phyloP scores from a whole-genome alignment of 2,797 vertebrate genomes.

The Acrossocheilus fasciatus region DNA sequence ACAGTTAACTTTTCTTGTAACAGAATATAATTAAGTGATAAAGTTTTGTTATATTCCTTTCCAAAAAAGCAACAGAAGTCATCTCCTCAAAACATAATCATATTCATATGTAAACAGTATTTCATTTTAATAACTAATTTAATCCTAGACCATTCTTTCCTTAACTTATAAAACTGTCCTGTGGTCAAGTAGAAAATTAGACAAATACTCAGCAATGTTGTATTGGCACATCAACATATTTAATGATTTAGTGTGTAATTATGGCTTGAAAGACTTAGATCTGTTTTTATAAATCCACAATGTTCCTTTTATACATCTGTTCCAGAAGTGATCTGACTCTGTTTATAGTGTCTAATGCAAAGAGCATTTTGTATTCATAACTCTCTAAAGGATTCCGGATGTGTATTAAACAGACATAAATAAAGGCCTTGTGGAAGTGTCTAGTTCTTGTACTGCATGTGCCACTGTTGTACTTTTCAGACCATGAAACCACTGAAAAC shows the following conservation, averaged over 20 bases:
- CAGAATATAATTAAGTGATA: background rate
- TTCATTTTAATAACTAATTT: background rate
- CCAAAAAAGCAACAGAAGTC: background rate
- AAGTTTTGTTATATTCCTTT: background rate
- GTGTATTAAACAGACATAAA: constrained; percentile 40
- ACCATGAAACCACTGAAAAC: constrained; percentile 42
- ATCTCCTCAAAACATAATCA: background rate
- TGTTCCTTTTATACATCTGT: constrained; percentile 1
- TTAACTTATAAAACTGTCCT: background rate
- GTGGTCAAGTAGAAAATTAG: background rate
- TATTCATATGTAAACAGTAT: background rate
- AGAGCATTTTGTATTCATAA: constrained; percentile 26
- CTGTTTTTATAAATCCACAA: background rate
- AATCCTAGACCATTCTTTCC: background rate
- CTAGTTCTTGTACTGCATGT: constrained; percentile 23
- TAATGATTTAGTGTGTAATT: background rate
- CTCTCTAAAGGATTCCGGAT: constrained; percentile 17
- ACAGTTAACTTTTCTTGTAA: background rate
- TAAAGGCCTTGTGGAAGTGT: constrained; percentile 32
- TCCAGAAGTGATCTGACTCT: constrained; percentile 16
- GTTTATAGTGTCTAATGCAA: constrained; percentile 18
- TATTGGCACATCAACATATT: background rate
- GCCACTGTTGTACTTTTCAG: constrained; percentile 42
- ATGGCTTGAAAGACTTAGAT: background rate
- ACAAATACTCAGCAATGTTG: background rate